These are phyloP conservation scores for Felis chaus DNA, from an alignment of 2,113 vertebrate genomes.

Conservation along the genomic window DNA sequence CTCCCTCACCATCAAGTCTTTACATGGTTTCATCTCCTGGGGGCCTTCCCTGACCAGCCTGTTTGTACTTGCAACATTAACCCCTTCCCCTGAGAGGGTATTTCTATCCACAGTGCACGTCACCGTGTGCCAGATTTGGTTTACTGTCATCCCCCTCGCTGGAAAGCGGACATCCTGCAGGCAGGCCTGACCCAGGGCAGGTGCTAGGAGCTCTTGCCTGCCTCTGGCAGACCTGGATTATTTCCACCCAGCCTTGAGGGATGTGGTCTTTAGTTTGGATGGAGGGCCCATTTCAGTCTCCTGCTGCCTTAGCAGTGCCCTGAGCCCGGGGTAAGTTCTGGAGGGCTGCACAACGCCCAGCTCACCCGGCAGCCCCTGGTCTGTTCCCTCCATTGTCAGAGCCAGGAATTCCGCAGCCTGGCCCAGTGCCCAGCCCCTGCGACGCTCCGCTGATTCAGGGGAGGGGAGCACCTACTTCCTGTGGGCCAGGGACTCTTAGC, in stretches of 20 bases:
- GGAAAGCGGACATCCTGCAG: neutral
- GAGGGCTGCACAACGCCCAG: neutral
- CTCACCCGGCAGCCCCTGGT: no score
- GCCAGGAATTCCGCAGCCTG: neutral
- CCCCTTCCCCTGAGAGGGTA: no score
- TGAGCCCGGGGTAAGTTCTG: rapidly evolving
- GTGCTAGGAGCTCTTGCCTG: neutral
- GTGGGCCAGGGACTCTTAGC: rapidly evolving
- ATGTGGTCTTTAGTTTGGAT: neutral
- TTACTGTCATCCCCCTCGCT: rapidly evolving
- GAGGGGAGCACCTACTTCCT: neutral
- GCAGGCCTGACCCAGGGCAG: neutral
- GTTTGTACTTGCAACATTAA: neutral
- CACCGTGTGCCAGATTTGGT: rapidly evolving
- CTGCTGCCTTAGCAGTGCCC: neutral
- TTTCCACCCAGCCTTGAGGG: neutral
- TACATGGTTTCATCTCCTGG: rapidly evolving
- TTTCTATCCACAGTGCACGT: rapidly evolving
- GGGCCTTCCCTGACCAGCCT: neutral
- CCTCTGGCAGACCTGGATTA: neutral
- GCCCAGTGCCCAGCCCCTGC: neutral
- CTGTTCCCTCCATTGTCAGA: neutral
- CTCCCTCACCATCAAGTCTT: neutral
- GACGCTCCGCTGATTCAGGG: rapidly evolving
- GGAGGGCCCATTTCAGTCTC: neutral